Evolutionary conservation across 30 jellyfish, hydroid and myxozoan genomes (phyloP), one percentile per base, ranked within the genome.

Genomic region (Turritopsis dohrnii): DNA sequence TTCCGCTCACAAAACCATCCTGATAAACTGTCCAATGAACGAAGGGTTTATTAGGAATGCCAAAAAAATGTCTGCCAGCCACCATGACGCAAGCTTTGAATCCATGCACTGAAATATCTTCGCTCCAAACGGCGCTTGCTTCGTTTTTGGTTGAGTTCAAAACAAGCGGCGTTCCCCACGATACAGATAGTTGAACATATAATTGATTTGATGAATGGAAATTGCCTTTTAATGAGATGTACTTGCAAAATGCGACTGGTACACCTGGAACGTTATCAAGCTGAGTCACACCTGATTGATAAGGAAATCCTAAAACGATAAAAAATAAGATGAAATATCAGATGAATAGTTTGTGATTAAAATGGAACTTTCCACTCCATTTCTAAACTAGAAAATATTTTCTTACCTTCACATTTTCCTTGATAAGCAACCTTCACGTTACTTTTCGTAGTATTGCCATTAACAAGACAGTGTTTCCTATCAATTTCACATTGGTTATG

Each of bases 211-310:
- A 18, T 1, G 66, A 16, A 77, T 77, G 71, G 4, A 77, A 77
- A 52, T 19, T n/a, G 5, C 19, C 53, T 77, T 60, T 30, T 28
- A 77, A 77, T 30, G 71, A 26, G 19, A 80, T 54, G 26, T 80
- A 31, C 23, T 52, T 80, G 87, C 87, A 80, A 80, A 80, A 80
- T 80, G 65, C 87, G 41, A 31, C 87, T 22, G 87, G 87, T 80
- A 53, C 82, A 53, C 60, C 84, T 0, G 87, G 53, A 17, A 80
- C 87, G 54, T 29, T 19, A 53, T 80, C 87, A 25, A 80, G 27
- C 53, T 80, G 79, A 30, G 53, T 71, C 7, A 18, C 53, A 31
- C 87, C 87, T 22, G 87, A 23, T 53, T 53, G 87, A 60, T 52
- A 60, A 31, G 87, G 87, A 20, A 16, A 21, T 7, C 52, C 87